These are phyloP conservation scores for Andrena chrysosceles DNA, from an alignment of 2,888 invertebrate species.

Conservation along the genomic window DNA sequence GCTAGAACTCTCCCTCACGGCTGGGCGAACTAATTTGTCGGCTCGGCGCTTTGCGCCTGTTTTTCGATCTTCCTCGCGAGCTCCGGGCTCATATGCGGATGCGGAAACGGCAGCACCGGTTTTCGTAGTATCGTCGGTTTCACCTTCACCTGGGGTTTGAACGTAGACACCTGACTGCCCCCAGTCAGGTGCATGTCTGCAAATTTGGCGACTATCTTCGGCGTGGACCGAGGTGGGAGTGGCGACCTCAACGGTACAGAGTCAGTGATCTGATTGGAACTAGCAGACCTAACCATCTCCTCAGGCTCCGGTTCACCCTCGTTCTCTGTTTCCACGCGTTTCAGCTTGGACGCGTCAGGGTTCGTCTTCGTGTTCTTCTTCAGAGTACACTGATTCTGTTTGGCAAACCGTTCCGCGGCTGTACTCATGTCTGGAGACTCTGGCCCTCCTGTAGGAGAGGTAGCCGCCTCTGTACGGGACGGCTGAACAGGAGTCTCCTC, in stretches of 20 bases:
- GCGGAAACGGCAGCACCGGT: slow-evolving; percentile 86
- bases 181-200: slow-evolving; percentile 88
- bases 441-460: slow-evolving; percentile 83
- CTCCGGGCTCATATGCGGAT: slow-evolving; percentile 84
- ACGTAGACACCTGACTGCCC: slow-evolving; percentile 84
- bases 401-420: slow-evolving; percentile 92
- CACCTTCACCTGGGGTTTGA: slow-evolving; percentile 91
- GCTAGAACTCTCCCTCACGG: not conserved
- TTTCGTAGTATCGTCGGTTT: slow-evolving; percentile 93
- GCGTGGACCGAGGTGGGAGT: slow-evolving; percentile 87
- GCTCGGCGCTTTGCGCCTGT: slow-evolving; percentile 81
- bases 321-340: slow-evolving; percentile 66
- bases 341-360: slow-evolving; percentile 67
- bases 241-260: slow-evolving; percentile 83
- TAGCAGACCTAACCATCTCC: slow-evolving; percentile 79
- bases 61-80: slow-evolving; percentile 83
- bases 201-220: slow-evolving; percentile 88
- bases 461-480: slow-evolving; percentile 80
- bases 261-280: slow-evolving; percentile 80
- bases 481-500: slow-evolving; percentile 81
- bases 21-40: slow-evolving; percentile 73
- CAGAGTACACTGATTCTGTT: slow-evolving; percentile 91
- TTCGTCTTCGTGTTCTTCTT: slow-evolving; percentile 88
- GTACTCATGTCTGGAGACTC: slow-evolving; percentile 90
- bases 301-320: slow-evolving; percentile 71